A percentile compares a stretch with the other conserved stretches of the same genome.
Conservation (phyloP, 1,140 invertebrate species). For the Dreissena polymorpha region DNA sequence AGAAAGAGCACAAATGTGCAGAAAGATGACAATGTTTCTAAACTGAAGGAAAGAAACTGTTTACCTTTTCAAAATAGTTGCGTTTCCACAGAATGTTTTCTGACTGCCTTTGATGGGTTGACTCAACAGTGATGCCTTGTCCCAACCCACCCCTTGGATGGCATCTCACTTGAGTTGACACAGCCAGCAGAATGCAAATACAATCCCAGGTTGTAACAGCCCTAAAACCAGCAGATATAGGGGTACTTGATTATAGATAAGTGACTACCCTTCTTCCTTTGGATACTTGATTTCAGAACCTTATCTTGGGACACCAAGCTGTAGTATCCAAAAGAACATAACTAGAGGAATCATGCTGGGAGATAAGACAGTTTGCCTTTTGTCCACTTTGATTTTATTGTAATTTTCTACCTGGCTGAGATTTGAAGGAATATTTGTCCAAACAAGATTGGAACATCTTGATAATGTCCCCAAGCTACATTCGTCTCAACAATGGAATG, state of each 20-base stretch:
- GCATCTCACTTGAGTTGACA: conserved; percentile 5
- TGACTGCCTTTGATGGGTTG: too few species aligned
- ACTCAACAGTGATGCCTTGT: too few species aligned
- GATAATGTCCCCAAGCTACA: not conserved
- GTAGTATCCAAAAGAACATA: too few species aligned
- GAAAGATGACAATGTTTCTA: too few species aligned
- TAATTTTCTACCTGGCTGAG: not conserved
- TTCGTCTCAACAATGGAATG: too few species aligned
- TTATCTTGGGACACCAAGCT: not conserved
- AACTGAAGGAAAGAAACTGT: too few species aligned
- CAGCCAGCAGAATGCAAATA: not conserved
- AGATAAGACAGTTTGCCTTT: too few species aligned
- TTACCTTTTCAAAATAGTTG: not conserved
- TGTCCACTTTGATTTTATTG: not conserved
- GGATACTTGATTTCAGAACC: not conserved
- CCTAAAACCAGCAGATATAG: conserved; percentile 7
- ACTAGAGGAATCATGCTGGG: too few species aligned
- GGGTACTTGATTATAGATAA: conserved; percentile 9
- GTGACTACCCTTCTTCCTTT: not conserved
- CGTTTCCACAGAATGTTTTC: not conserved
- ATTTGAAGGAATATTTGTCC: conserved; percentile 8
- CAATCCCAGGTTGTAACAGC: not conserved
- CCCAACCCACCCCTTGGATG: not conserved
- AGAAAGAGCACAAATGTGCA: too few species aligned
- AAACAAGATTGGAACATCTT: conserved; percentile 6